A percentile compares a stretch with the other conserved stretches of the same genome.
phyloP scores from a whole-genome alignment of 2,888 invertebrate species.

The Agonopterix heracliana region DNA sequence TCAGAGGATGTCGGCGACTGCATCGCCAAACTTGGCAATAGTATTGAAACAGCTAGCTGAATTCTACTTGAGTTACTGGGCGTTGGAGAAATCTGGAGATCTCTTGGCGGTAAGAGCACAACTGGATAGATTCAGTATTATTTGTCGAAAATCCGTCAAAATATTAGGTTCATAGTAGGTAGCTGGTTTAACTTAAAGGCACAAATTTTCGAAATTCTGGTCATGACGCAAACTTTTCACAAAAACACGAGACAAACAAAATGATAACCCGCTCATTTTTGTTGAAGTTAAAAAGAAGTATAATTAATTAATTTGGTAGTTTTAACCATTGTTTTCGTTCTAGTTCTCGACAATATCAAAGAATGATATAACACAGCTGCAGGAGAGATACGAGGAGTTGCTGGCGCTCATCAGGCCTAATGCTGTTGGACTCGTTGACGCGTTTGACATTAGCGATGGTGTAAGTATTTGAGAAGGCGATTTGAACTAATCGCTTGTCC shows the following conservation, averaged over 20 bases:
- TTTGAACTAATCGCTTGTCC: not conserved
- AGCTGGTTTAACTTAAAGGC: no score
- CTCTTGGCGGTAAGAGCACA: conserved; percentile 80
- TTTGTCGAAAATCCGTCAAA: no score
- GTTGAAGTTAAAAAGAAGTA: no score
- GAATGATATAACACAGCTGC: conserved; percentile 69
- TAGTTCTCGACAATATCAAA: conserved; percentile 79
- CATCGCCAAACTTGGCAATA: conserved; percentile 76
- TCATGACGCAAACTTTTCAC: no score
- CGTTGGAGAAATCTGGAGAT: conserved; percentile 84
- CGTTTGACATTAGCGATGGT: conserved; percentile 89
- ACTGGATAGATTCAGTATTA: no score
- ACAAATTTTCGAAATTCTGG: no score
- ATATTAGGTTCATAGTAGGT: no score
- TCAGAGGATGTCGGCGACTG: conserved; percentile 46
- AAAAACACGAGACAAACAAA: no score
- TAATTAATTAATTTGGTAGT: no score
- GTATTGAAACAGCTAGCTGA: conserved; percentile 84
- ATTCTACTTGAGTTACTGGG: conserved; percentile 85
- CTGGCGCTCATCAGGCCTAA: conserved; percentile 86
- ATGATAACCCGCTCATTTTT: no score
- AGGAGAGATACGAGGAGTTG: conserved; percentile 80
- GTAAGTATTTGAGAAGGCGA: conserved; percentile 52
- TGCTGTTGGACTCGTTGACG: conserved; percentile 92
- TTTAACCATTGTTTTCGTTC: conserved; percentile 14